Evolutionary conservation across 2,113 vertebrate genomes (phyloP).

Genomic region (Ornithorhynchus anatinus): DNA sequence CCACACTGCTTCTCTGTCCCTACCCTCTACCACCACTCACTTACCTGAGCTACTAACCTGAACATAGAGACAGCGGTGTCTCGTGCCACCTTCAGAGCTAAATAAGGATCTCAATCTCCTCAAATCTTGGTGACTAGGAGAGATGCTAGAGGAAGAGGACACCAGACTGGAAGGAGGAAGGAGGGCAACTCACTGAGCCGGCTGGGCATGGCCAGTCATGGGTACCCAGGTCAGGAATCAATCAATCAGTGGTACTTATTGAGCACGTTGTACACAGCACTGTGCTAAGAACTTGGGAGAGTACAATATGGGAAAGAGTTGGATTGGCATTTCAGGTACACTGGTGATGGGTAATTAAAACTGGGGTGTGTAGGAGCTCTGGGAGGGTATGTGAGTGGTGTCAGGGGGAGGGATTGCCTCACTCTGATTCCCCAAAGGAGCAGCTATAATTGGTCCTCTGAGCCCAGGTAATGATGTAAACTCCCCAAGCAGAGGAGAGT

Average conservation of each 20-base stretch:
- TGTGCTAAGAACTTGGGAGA: no score
- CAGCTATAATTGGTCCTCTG: slow-evolving; percentile 43
- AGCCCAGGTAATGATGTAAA: slow-evolving; percentile 45
- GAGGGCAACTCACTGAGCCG: neutral
- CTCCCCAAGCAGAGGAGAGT: slow-evolving; percentile 19
- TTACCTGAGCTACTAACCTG: no score
- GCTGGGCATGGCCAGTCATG: neutral
- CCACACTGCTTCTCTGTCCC: no score
- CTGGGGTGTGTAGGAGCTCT: neutral
- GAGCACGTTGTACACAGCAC: no score
- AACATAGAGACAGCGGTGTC: no score
- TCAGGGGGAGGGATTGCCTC: slow-evolving; percentile 25
- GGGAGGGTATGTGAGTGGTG: neutral
- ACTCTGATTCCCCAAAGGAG: neutral
- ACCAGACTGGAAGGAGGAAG: no score
- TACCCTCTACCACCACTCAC: no score
- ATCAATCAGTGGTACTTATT: no score
- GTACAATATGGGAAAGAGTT: neutral
- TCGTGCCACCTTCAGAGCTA: no score
- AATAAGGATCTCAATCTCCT: no score
- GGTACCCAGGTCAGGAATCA: neutral
- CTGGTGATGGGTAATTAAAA: neutral
- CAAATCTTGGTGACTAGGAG: no score
- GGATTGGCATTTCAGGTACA: neutral
- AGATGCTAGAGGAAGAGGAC: no score